Evolutionary conservation across 2,888 invertebrate species (phyloP), one percentile per base, ranked within the genome.

Genomic region (Polyommatus iphigenia): DNA sequence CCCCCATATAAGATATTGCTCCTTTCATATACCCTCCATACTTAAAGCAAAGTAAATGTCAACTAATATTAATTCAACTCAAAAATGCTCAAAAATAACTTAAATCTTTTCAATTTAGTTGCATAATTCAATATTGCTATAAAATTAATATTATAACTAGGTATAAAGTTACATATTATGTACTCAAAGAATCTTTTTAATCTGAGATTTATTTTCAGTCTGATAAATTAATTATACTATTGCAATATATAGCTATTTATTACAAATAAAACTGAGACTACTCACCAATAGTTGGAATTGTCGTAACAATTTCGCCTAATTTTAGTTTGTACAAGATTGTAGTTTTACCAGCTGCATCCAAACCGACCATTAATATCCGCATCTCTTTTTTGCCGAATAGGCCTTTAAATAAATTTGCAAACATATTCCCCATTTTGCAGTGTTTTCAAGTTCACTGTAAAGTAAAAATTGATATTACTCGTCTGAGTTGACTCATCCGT

Each of bases 351-450:
- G 99, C 99, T 89, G 99, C 99, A 96, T 99, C 99, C 91, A 99
- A 96, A 91, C 99, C 99, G 86, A 99, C 99, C 99, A 99, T 99
- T 95, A 99, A 96, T 96, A 99, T 99, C 96, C 99, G 97, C 99
- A 99, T 99, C 96, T 99, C 99, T 93, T 99, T 99, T 95, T 99
- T 99, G 95, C 99, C 99, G 95, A 99, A 99, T 86, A 99, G 98
- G 96, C 99, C 98, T 96, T 98, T 98, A 95, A 99, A 99, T 94
- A 99, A 96, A 95, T 97, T 98, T 89, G 98, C 97, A 95, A 99
- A 98, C 95, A 98, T 96, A 95, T 98, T 98, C 95, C 99, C 99
- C 99, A 99, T 99, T 95, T 94, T 96, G 95, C 92, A 91, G 94
- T 91, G 18, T 91, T 95, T 90, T 84, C 87, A 85, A 86, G 85